Conservation (phyloP, 1,140 invertebrate genomes). For the Cepaea nemoralis region DNA sequence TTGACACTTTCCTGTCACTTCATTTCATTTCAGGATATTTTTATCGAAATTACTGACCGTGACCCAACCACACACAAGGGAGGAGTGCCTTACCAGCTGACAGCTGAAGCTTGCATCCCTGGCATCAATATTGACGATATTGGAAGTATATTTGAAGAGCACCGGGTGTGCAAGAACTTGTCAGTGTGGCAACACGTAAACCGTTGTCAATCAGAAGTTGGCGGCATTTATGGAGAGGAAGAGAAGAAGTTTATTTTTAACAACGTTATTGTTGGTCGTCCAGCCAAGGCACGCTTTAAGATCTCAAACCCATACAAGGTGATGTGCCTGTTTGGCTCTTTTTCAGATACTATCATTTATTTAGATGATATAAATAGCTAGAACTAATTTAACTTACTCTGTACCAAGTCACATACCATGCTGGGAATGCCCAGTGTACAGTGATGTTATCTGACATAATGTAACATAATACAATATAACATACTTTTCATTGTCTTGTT, state of each 20-base stretch:
- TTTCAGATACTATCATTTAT: neutral
- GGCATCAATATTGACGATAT: conserved; percentile 67
- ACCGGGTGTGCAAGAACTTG: conserved; percentile 70
- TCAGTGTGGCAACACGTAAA: conserved; percentile 67
- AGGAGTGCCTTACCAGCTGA: conserved; percentile 69
- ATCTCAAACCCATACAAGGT: conserved; percentile 71
- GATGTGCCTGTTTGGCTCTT: neutral
- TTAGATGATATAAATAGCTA: too few species aligned
- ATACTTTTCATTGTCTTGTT: too few species aligned
- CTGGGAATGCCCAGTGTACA: too few species aligned
- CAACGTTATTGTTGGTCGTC: conserved; percentile 71
- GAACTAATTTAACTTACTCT: too few species aligned
- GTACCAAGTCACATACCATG: too few species aligned
- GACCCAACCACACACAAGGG: conserved; percentile 64
- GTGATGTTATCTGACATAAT: too few species aligned
- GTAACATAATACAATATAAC: too few species aligned
- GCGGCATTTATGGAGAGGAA: conserved; percentile 70
- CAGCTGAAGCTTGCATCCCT: conserved; percentile 70
- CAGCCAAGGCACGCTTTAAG: conserved; percentile 71
- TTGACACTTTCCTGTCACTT: neutral
- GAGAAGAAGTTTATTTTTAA: conserved; percentile 72
- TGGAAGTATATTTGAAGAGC: conserved; percentile 72
- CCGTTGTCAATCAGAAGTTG: conserved; percentile 59
- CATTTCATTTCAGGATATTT: conserved; percentile 60
- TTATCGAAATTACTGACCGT: conserved; percentile 69